Percentiles rank a stretch among this genome's conserved stretches.
These are phyloP conservation scores for Tiaroga cobitis DNA, from an alignment of 2,797 vertebrate species.

Conservation along the genomic window DNA sequence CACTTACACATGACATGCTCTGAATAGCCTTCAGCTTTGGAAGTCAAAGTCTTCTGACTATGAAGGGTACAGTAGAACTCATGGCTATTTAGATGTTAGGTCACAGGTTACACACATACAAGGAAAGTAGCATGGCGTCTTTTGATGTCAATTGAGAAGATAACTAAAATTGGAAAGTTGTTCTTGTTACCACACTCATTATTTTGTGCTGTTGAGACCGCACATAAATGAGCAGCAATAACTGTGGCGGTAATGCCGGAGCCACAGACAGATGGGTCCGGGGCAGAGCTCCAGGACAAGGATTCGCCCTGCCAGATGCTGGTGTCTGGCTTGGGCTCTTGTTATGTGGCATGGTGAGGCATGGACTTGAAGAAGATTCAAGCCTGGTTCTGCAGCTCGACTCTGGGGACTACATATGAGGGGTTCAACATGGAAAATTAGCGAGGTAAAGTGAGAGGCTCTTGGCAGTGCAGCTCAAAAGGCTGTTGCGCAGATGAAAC, in stretches of 20 bases:
- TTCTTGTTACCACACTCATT: conserved; percentile 27
- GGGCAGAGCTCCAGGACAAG: conserved; percentile 57
- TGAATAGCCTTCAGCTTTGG: background rate
- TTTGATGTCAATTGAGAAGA: background rate
- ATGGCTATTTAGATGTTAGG: background rate
- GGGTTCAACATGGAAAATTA: conserved; percentile 42
- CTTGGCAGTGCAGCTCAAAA: conserved; percentile 35
- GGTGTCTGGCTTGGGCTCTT: conserved; percentile 45
- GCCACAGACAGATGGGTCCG: conserved; percentile 58
- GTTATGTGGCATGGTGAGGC: conserved; percentile 50
- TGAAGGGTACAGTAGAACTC: background rate
- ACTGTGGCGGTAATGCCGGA: conserved; percentile 54
- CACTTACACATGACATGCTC: background rate
- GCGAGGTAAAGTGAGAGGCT: conserved; percentile 30
- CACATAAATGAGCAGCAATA: conserved; percentile 62
- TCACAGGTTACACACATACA: background rate
- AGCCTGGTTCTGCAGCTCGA: conserved; percentile 27
- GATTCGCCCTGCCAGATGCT: conserved; percentile 46
- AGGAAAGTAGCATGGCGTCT: background rate
- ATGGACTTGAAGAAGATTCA: conserved; percentile 51
- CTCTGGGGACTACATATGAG: conserved; percentile 44
- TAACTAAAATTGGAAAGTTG: conserved; percentile 18
- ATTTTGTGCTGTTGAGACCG: conserved; percentile 47
- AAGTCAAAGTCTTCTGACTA: background rate
- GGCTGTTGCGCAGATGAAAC: conserved; percentile 39